Base-by-base conservation (phyloP, 2,797 vertebrate genomes). In the Hapalemur alaotrensis region DNA sequence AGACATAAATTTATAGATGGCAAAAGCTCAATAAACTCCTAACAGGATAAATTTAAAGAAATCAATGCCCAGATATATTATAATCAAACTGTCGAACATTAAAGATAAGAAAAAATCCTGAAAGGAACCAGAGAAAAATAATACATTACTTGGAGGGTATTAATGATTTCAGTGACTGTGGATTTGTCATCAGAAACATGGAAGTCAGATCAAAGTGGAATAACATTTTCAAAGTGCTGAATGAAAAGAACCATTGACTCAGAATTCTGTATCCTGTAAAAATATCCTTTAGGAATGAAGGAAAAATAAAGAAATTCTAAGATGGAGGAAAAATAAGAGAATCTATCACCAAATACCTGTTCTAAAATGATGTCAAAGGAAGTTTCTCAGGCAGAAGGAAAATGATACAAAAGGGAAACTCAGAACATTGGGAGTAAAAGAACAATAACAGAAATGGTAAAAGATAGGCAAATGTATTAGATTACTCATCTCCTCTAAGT, bases 301-400 rank as follows among this genome's bases (percentile, higher is more conserved):
- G 14, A 48, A 73, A 92, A 92, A 61, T 48, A 18, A 80, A 52
- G 9, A 70, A 75, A 90, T 70, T 63, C 5, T 76, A 91, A 81
- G 25, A 52, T 48, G 28, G 61, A 95, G 35, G 50, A 86, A 85
- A 94, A 69, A 67, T 52, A 78, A 63, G 20, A 52, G 57, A 85
- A 54, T 90, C 69, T 86, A 54, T 81, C 59, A 17, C 9, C 32
- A 78, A 25, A 65, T 13, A 65, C 12, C 5, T 93, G 5, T 52
- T 89, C 43, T 46, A 87, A 78, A 93, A 95, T 59, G 82, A 89
- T 59, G 81, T 8, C 91, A 78, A 72, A 78, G 38, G 17, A 70
- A 61, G 5, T 70, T 90, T 90, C 22, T 41, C 43, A 72, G 6
- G 25, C 46, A 81, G 50, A 69, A 52, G 5, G 22, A 4, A 91